Conservation (phyloP, 2,888 invertebrate species). For the Ypsolopha sequella region DNA sequence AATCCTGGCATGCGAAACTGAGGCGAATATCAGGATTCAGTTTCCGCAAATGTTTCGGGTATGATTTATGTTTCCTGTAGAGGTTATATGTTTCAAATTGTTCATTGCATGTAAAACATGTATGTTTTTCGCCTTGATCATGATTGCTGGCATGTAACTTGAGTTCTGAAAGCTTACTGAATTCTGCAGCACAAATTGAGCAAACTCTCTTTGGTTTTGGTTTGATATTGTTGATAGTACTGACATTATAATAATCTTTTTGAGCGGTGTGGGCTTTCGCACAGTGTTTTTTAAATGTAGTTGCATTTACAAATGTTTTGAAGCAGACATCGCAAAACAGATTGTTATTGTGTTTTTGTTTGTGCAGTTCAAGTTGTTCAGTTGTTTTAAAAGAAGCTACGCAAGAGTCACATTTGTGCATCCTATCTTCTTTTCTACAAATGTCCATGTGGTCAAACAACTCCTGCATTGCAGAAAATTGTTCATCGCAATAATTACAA, state of each 20-base stretch:
- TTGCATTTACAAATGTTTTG: too few relatives aligned
- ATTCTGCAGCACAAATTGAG: neutral
- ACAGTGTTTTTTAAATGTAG: too few relatives aligned
- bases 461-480: neutral
- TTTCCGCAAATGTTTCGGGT: neutral
- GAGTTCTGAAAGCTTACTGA: neutral
- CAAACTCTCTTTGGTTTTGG: neutral
- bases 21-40: neutral
- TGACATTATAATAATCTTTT: too few relatives aligned
- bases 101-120: neutral
- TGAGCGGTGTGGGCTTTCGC: too few relatives aligned
- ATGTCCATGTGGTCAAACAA: too few relatives aligned
- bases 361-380: too few relatives aligned
- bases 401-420: too few relatives aligned
- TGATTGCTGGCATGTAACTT: neutral
- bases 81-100: neutral
- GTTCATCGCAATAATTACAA: neutral
- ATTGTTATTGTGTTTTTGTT: too few relatives aligned
- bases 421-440: too few relatives aligned
- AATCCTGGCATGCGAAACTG: neutral
- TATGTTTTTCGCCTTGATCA: neutral
- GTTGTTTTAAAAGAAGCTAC: too few relatives aligned
- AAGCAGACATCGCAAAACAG: too few relatives aligned
- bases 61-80: neutral
- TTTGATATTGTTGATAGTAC: too few relatives aligned